A percentile compares a stretch with the other conserved stretches of the same genome.
Evolutionary conservation across 1,140 invertebrate genomes (phyloP).

Genomic region (Centruroides sculpturatus): DNA sequence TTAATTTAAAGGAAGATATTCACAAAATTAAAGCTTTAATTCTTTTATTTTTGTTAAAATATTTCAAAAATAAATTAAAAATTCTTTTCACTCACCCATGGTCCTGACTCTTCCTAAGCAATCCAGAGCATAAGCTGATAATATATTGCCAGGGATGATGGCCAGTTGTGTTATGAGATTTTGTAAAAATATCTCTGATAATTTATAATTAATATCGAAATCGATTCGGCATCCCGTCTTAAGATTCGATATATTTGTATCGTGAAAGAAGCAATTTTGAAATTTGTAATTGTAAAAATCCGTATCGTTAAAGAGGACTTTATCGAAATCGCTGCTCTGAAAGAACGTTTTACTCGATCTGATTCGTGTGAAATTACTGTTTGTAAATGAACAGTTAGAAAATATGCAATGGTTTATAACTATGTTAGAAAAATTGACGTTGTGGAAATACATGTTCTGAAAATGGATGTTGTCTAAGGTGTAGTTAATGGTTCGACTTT

Average conservation of each 20-base stretch:
- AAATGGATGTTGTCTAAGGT: constrained; percentile 24
- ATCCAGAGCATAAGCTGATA: constrained; percentile 35
- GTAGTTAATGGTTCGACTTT: constrained; percentile 1
- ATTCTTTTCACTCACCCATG: constrained; percentile 28
- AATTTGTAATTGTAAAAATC: constrained; percentile 26
- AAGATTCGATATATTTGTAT: constrained; percentile 20
- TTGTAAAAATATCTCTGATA: constrained; percentile 25
- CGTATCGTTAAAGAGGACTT: constrained; percentile 25
- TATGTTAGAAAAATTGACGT: constrained; percentile 21
- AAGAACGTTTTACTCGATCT: constrained; percentile 26
- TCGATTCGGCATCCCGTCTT: constrained; percentile 23
- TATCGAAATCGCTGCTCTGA: constrained; percentile 17
- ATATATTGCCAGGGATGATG: constrained; percentile 34
- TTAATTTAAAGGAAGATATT: too few species aligned
- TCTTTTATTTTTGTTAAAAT: neutral
- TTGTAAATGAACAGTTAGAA: constrained; percentile 21
- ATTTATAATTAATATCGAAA: constrained; percentile 26
- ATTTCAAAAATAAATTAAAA: neutral
- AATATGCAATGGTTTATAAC: constrained; percentile 26
- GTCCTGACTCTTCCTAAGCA: constrained; percentile 32
- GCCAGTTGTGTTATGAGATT: constrained; percentile 26
- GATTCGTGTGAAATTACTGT: constrained; percentile 23
- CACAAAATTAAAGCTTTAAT: too few species aligned
- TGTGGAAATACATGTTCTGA: constrained; percentile 18
- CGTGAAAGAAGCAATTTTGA: constrained; percentile 19